Conservation (phyloP, 2,113 vertebrate genomes). For the Trichechus manatus region DNA sequence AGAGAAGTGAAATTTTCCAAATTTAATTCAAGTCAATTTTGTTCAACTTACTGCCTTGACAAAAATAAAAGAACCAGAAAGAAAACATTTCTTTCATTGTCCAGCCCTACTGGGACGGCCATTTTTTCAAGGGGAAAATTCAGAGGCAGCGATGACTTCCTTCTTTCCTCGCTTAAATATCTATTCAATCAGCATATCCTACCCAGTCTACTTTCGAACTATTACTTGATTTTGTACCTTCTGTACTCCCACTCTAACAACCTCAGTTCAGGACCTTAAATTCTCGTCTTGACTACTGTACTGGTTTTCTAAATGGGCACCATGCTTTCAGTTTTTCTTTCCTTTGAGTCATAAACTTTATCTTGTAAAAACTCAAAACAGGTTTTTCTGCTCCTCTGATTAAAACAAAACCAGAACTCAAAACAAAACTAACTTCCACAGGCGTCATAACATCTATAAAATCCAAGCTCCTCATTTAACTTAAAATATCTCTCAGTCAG, state of each 20-base stretch:
- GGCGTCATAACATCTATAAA: background rate
- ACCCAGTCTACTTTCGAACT: background rate
- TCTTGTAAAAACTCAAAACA: background rate
- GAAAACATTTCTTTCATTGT: background rate
- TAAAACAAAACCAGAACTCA: background rate
- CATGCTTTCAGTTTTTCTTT: background rate
- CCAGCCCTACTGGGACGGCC: background rate
- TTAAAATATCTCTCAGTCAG: background rate
- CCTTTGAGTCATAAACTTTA: background rate
- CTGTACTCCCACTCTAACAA: too few species aligned
- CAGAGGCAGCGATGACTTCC: background rate
- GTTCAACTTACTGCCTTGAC: background rate
- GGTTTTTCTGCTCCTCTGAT: background rate
- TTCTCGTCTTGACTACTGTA: background rate
- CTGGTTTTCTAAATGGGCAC: background rate
- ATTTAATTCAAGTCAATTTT: background rate
- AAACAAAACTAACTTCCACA: background rate
- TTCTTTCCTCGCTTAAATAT: background rate
- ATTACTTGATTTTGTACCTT: background rate
- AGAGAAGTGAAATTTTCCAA: background rate
- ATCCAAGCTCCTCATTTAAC: background rate
- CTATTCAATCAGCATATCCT: background rate
- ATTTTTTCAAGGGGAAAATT: constrained; percentile 11
- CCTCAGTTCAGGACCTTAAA: background rate
- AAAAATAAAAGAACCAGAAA: background rate